Evolutionary conservation across 2,797 vertebrate species (phyloP).

Genomic region (Anguilla anguilla): DNA sequence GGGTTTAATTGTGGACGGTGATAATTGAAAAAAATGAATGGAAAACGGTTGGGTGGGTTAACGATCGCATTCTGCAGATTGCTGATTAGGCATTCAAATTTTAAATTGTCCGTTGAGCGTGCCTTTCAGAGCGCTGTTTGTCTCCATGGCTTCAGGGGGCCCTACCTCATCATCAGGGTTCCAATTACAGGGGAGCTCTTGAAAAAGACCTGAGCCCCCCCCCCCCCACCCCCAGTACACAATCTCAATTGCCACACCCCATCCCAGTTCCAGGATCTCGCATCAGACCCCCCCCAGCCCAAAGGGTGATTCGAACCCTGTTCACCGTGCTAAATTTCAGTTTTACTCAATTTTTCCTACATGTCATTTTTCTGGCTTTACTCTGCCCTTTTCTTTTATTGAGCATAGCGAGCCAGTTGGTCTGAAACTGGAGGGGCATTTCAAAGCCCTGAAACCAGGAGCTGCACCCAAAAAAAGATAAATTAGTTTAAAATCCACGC

Average conservation of each 20-base stretch:
- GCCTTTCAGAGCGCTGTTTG: slow-evolving; percentile 54
- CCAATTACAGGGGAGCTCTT: too few relatives aligned
- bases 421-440: slow-evolving; percentile 13
- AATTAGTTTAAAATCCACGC: slow-evolving; percentile 67
- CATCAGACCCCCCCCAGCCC: too few relatives aligned
- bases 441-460: slow-evolving; percentile 45
- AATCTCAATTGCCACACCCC: too few relatives aligned
- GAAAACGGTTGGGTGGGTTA: slow-evolving; percentile 56
- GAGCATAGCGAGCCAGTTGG: slow-evolving; percentile 24
- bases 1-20: slow-evolving; percentile 56
- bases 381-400: background rate
- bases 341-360: slow-evolving; percentile 47
- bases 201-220: too few relatives aligned
- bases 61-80: slow-evolving; percentile 61
- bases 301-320: too few relatives aligned
- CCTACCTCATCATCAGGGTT: slow-evolving; percentile 37
- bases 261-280: too few relatives aligned
- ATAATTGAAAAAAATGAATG: slow-evolving; percentile 63
- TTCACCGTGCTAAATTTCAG: slow-evolving; percentile 42
- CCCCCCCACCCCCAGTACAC: too few relatives aligned
- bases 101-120: background rate
- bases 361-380: slow-evolving; percentile 47
- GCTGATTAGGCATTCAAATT: slow-evolving; percentile 57
- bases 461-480: slow-evolving; percentile 49
- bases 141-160: slow-evolving; percentile 56